phyloP scores from a whole-genome alignment of 2,888 invertebrate species.

The Aphodius granarius region DNA sequence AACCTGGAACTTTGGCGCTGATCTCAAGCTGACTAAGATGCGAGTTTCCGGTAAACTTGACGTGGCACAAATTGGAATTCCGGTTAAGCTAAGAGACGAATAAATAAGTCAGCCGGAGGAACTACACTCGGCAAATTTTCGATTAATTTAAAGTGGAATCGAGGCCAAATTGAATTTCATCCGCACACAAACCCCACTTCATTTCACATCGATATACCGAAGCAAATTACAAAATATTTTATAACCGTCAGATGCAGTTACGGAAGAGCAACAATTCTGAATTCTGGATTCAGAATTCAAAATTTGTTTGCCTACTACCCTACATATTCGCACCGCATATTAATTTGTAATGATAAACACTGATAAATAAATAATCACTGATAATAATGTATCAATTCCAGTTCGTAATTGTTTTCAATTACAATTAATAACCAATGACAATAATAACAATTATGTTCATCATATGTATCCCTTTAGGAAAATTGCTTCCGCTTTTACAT shows the following conservation, averaged over 20 bases:
- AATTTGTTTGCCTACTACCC: too few species aligned
- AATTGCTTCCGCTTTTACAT: neutral
- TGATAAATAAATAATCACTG: neutral
- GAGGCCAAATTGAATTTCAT: neutral
- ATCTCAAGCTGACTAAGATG: neutral
- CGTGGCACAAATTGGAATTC: neutral
- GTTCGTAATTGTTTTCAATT: too few species aligned
- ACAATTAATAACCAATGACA: neutral
- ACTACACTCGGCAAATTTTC: neutral
- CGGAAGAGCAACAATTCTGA: neutral
- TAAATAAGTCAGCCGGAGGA: neutral
- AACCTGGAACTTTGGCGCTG: neutral
- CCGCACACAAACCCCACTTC: neutral
- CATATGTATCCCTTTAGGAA: neutral
- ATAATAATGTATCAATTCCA: neutral
- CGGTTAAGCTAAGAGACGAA: neutral
- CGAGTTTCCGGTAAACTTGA: neutral
- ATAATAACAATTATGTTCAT: neutral
- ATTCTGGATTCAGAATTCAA: too few species aligned
- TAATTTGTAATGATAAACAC: neutral
- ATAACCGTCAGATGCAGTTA: neutral
- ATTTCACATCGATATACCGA: neutral
- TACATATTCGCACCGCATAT: too few species aligned
- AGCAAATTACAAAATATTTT: neutral
- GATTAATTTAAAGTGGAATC: neutral